phyloP scores from a whole-genome alignment of 2,113 vertebrate genomes.

The Eptatretus burgeri region DNA sequence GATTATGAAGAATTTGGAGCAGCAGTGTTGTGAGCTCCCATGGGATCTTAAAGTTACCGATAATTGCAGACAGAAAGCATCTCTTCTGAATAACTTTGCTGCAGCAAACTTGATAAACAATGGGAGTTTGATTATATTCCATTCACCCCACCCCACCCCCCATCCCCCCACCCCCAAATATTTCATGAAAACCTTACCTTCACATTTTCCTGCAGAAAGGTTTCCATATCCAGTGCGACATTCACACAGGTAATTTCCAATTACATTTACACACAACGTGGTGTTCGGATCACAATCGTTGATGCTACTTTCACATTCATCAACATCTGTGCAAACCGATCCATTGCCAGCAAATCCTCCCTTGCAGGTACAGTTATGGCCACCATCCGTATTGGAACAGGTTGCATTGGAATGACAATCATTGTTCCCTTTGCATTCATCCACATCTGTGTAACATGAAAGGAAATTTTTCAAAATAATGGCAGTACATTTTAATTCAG shows the following conservation, averaged over 20 bases:
- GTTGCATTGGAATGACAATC: constrained; percentile 5
- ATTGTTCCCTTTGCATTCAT: neutral
- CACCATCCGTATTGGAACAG: constrained; percentile 3
- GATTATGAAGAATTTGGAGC: too few relatives aligned
- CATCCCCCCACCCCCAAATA: too few relatives aligned
- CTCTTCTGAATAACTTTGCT: too few relatives aligned
- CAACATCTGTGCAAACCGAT: neutral
- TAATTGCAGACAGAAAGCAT: too few relatives aligned
- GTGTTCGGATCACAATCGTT: neutral
- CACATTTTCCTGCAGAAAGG: too few relatives aligned
- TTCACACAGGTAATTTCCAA: neutral
- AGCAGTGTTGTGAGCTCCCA: too few relatives aligned
- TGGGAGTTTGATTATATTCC: too few relatives aligned
- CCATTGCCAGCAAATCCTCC: neutral
- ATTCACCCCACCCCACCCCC: too few relatives aligned
- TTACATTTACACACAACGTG: neutral
- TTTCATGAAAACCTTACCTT: too few relatives aligned
- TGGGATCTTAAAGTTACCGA: too few relatives aligned
- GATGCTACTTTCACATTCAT: neutral
- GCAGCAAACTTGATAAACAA: too few relatives aligned
- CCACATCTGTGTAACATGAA: neutral
- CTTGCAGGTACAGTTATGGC: neutral
- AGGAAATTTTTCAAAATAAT: neutral
- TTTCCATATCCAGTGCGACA: neutral
- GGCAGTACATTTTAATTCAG: too few relatives aligned